Percentiles rank a stretch among this genome's conserved stretches.
These are phyloP conservation scores for Oscheius sp. DNA, from an alignment of 1,140 invertebrate species.

Conservation along the genomic window DNA sequence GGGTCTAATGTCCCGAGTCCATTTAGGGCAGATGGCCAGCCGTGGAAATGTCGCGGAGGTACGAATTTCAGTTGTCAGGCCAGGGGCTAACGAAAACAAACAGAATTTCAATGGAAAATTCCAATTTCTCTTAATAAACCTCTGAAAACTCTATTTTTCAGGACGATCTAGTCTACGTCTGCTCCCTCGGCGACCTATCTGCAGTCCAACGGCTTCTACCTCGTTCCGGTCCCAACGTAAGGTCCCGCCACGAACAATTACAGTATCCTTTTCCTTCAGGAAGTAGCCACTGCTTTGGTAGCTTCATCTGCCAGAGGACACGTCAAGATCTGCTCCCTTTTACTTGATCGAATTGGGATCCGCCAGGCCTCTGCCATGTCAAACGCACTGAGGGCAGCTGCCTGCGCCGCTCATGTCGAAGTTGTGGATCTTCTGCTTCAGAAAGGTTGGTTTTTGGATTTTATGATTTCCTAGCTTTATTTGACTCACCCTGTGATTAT, in stretches of 20 bases:
- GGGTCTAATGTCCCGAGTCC: too few species aligned
- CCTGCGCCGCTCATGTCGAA: conserved; percentile 28
- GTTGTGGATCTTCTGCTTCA: conserved; percentile 28
- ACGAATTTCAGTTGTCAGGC: too few species aligned
- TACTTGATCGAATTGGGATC: conserved; percentile 19
- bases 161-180: conserved; percentile 35
- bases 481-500: too few species aligned
- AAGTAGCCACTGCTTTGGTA: conserved; percentile 13
- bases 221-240: not conserved
- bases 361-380: not conserved
- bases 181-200: conserved; percentile 26
- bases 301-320: conserved; percentile 37
- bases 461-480: too few species aligned
- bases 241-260: not conserved
- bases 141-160: too few species aligned
- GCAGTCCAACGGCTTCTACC: not conserved
- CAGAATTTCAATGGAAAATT: conserved; percentile 1
- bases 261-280: not conserved
- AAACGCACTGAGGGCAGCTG: conserved; percentile 41
- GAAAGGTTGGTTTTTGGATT: conserved; percentile 4
- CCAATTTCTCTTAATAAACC: not conserved
- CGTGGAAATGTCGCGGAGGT: too few species aligned
- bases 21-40: too few species aligned
- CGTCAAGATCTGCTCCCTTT: conserved; percentile 21
- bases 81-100: too few species aligned